Evolutionary conservation across 2,888 invertebrate species (phyloP).

Genomic region (Agonopterix arenella): DNA sequence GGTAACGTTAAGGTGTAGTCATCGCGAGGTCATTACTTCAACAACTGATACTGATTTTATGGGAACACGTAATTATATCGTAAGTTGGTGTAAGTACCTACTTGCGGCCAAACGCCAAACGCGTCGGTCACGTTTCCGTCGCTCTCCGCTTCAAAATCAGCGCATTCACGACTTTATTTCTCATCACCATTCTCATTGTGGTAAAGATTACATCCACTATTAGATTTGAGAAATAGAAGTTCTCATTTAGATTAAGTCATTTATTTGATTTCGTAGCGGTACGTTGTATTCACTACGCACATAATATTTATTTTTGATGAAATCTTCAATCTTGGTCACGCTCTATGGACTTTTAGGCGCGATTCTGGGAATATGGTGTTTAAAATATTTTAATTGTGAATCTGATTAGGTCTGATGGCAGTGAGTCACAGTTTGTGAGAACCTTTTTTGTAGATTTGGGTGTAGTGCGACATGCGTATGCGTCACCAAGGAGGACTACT

Average conservation of each 20-base stretch:
- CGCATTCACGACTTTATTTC: slow-evolving; percentile 41
- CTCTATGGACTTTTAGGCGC: slow-evolving; percentile 23
- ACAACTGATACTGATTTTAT: slow-evolving; percentile 29
- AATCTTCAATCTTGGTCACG: slow-evolving; percentile 18
- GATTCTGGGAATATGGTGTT: slow-evolving; percentile 31
- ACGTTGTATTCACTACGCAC: slow-evolving; percentile 9
- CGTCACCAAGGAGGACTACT: too few species aligned
- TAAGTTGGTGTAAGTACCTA: slow-evolving; percentile 20
- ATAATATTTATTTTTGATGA: slow-evolving; percentile 14
- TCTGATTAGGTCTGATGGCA: slow-evolving; percentile 13
- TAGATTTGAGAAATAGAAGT: slow-evolving; percentile 26
- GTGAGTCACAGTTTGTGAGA: slow-evolving; percentile 24
- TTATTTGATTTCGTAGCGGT: slow-evolving; percentile 26
- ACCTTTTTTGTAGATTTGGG: background rate
- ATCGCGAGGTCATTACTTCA: slow-evolving; percentile 6
- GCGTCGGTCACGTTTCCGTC: slow-evolving; percentile 42
- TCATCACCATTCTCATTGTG: slow-evolving; percentile 51
- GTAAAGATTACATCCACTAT: slow-evolving; percentile 44
- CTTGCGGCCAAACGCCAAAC: slow-evolving; percentile 42
- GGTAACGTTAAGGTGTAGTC: slow-evolving; percentile 8
- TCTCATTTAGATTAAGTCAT: slow-evolving; percentile 41
- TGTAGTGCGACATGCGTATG: too few species aligned
- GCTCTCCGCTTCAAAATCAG: slow-evolving; percentile 36
- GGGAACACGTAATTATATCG: slow-evolving; percentile 39
- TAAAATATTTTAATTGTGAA: slow-evolving; percentile 20